Evolutionary conservation across 1,140 invertebrate genomes (phyloP), one percentile per base, ranked within the genome.

Genomic region (Dreissena rostriformis): DNA sequence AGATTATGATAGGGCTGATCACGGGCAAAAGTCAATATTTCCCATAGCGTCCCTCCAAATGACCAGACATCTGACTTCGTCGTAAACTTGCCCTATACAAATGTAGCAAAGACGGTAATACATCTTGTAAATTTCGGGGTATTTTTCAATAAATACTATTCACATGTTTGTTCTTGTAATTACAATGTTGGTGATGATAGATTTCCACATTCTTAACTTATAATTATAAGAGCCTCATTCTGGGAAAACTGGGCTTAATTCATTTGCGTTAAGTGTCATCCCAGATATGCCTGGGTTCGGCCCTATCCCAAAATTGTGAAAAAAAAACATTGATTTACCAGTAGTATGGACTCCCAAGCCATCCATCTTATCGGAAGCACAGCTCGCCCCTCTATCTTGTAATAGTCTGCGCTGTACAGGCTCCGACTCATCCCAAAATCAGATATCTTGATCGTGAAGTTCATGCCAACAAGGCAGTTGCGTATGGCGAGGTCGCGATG

Each of bases 371-470:
- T 95, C 0, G 97, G 97, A 82, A 98, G 92, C 0, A 96, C 96
- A 75, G 96, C 95, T 51, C 96, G 95, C 0, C 96, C 97, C 89
- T 97, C 97, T 10, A 97, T 95, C 89, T 96, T 96, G 96, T 95
- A 92, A 93, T 98, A 98, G 93, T 98, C 97, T 52, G 95, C 95
- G 22, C 96, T 95, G 92, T 98, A 98, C n/a, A 96, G 91, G 93
- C 97, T 96, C 90, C 97, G 96, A 93, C 97, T 97, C 55, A 97
- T 97, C 24, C 97, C 97, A 93, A 98, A 97, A 93, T 98, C 97
- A 72, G 97, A 97, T 86, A 98, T 97, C 94, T 98, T 98, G 81
- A 98, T 96, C 85, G 96, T 95, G 92, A 97, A 97, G 74, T 95
- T 95, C 90, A 96, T 96, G 66, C 97, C 97, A 66, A 98, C 96